Base-by-base conservation (phyloP, 1,140 invertebrate genomes). In the Lerema accius region DNA sequence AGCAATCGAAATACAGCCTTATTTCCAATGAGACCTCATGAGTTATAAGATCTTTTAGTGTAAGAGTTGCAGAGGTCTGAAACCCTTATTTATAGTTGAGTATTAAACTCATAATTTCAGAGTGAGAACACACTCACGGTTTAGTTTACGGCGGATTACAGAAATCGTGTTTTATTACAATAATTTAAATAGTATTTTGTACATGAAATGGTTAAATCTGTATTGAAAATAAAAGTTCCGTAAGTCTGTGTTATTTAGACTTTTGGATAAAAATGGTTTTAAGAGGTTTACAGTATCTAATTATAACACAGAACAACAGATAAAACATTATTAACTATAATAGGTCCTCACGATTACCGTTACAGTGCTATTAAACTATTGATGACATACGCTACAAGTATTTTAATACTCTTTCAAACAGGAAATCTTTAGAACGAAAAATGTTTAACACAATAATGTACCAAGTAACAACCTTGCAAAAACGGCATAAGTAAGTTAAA, bases 61-160 rank as follows among this genome's bases (percentile, higher is more conserved):
- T 28, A 28, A 11, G 11, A 6, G 26, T 4, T 11, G 10, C 17
- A 14, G 14, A 26, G 19, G 23, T 48, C 3, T 48, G 45, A 48
- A 48, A 28, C 45, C 45, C 45, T 48, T 48, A 48, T 48, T 48
- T 48, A 48, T 46, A 46, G 43, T 6, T 28, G 11, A 28, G 45
- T 48, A 48, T 48, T 48, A 48, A 48, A 32, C 48, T 50, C 48
- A 50, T 50, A 50, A 50, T 35, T 50, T 50, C 4, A 50, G 48
- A 10, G 26, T 35, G 28, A 48, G 45, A 48, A 28, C 45, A 50
- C 26, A 50, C 28, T 50, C 14, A 13, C 14, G 14, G 43, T n/a
- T 15, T 35, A 28, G 26, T 32, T 50, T 50, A 50, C 48, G 26
- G 14, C 48, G 28, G 48, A 50, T 50, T 50, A 50, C 14, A 7